These are phyloP conservation scores for Callospermophilus lateralis DNA, from an alignment of 2,113 vertebrate genomes.

Conservation along the genomic window DNA sequence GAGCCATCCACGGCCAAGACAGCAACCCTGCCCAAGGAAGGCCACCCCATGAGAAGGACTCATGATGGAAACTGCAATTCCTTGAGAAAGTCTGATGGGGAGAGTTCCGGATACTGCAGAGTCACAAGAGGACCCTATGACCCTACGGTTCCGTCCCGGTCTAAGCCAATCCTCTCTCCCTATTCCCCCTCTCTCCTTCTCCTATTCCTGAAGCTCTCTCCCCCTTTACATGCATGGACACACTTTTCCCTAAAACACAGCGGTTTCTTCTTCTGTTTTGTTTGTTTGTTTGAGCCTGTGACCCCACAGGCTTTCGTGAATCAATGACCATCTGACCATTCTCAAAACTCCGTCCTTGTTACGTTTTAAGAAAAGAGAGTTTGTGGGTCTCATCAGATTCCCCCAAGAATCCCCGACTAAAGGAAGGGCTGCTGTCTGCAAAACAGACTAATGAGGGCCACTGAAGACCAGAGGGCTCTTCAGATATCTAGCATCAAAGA, in stretches of 20 bases:
- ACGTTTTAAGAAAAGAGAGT: neutral
- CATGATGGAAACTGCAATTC: neutral
- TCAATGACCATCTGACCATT: rapidly evolving
- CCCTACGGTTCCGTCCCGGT: too few relatives aligned
- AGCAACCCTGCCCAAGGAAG: neutral
- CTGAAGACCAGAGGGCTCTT: neutral
- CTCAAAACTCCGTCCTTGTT: neutral
- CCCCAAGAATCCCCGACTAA: neutral
- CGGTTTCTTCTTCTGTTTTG: neutral
- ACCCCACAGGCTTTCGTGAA: neutral
- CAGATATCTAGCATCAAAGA: neutral
- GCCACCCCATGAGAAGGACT: neutral
- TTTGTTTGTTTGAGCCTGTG: neutral
- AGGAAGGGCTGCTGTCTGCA: neutral
- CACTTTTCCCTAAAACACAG: neutral
- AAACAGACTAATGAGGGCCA: neutral
- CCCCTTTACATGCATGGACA: neutral
- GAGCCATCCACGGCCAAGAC: neutral
- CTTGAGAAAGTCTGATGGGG: neutral
- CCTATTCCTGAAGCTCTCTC: neutral
- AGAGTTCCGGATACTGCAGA: neutral
- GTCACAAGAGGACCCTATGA: rapidly evolving
- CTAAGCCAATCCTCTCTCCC: neutral
- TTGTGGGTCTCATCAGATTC: neutral
- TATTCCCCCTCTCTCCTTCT: neutral